These are phyloP conservation scores for Peromyscus polionotus DNA, from an alignment of 2,113 vertebrate species.

Conservation along the genomic window DNA sequence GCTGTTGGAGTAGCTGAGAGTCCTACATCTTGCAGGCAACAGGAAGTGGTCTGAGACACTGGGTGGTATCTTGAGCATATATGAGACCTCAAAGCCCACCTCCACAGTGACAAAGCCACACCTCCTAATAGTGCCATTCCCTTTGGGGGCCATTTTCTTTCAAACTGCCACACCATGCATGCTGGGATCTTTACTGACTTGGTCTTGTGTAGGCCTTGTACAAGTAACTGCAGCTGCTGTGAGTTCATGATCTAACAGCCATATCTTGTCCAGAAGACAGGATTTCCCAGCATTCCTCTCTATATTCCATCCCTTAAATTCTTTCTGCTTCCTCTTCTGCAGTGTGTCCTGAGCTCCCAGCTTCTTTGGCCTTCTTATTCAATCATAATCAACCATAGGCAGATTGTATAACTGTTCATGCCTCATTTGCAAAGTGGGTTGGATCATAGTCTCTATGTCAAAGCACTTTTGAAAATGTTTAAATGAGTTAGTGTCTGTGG, in stretches of 20 bases:
- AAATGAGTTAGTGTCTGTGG: slow-evolving; percentile 1
- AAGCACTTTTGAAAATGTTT: background rate
- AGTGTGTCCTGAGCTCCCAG: background rate
- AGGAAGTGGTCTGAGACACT: too few species aligned
- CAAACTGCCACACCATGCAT: too few species aligned
- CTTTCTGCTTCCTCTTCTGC: background rate
- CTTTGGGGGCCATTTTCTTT: too few species aligned
- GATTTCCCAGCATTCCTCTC: background rate
- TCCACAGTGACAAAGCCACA: too few species aligned
- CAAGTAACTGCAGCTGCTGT: background rate
- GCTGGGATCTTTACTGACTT: background rate
- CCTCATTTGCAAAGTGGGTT: background rate
- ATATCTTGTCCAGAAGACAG: background rate
- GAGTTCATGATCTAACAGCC: background rate
- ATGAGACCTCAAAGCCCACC: too few species aligned
- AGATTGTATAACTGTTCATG: background rate
- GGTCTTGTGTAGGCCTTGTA: background rate
- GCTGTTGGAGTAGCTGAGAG: too few species aligned
- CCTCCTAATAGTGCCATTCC: too few species aligned
- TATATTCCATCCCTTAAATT: background rate
- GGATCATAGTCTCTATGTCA: background rate
- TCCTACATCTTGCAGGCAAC: too few species aligned
- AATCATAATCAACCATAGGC: background rate
- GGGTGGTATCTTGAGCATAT: too few species aligned
- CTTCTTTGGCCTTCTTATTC: background rate